These are phyloP conservation scores for Hypena proboscidalis DNA, from an alignment of 2,888 invertebrate species.

Conservation along the genomic window DNA sequence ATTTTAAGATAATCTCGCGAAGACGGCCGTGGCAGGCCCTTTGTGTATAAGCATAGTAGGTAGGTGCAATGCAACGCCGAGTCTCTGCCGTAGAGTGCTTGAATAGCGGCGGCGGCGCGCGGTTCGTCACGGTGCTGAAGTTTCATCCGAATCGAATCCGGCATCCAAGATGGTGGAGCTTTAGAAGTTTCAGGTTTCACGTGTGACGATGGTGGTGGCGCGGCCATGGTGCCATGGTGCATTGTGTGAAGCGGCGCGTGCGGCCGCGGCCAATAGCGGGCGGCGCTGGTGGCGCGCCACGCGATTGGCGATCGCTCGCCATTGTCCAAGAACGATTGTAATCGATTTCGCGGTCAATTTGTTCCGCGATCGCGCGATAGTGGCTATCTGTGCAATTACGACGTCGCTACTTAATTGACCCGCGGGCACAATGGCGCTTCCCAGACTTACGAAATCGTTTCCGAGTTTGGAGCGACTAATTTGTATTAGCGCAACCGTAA, in stretches of 20 bases:
- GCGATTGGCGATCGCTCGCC: conserved; percentile 56
- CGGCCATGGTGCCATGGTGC: too few relatives aligned
- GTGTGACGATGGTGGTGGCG: too few relatives aligned
- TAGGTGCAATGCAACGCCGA: not conserved
- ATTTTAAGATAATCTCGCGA: not conserved
- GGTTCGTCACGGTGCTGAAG: conserved; percentile 40
- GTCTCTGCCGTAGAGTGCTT: too few relatives aligned
- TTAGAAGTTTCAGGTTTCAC: conserved; percentile 65
- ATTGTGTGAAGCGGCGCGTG: conserved; percentile 67
- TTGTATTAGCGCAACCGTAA: conserved; percentile 19
- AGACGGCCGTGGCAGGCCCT: too few relatives aligned
- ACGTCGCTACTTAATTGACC: conserved; percentile 58
- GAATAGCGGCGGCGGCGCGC: conserved; percentile 23
- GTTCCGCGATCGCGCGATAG: conserved; percentile 63
- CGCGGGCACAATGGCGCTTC: conserved; percentile 39
- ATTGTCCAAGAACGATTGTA: conserved; percentile 48
- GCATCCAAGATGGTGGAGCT: conserved; percentile 53
- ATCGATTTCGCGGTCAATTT: conserved; percentile 72
- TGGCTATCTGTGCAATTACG: conserved; percentile 55
- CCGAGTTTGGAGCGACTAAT: conserved; percentile 21
- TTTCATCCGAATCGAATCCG: conserved; percentile 52
- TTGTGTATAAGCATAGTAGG: too few relatives aligned
- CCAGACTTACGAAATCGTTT: conserved; percentile 22
- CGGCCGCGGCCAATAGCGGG: conserved; percentile 45
- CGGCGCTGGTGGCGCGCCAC: conserved; percentile 24